Evolutionary conservation across 2,888 invertebrate genomes (phyloP).

Genomic region (Sycophila texana): DNA sequence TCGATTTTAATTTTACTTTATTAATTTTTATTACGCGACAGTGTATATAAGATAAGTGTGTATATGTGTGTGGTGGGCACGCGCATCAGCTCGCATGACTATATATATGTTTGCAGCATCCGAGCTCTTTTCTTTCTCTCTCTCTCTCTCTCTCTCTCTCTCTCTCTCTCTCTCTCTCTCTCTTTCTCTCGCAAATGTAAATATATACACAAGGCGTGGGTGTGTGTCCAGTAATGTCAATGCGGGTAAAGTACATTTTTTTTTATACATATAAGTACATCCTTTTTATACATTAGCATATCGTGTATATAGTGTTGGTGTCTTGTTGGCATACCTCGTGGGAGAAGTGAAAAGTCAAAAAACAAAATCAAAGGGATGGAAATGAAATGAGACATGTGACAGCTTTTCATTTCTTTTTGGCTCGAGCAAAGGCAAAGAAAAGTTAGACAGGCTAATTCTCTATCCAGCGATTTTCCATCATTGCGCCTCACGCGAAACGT

Average conservation of each 20-base stretch:
- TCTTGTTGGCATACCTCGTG: constrained; percentile 34
- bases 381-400: constrained; percentile 45
- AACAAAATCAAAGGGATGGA: constrained; percentile 13
- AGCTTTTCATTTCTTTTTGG: constrained; percentile 15
- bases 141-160: too few relatives aligned
- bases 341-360: constrained; percentile 5
- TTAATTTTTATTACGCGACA: too few relatives aligned
- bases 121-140: too few relatives aligned
- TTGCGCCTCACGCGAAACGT: constrained; percentile 51
- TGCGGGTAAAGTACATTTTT: neutral
- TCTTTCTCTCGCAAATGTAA: constrained; percentile 16
- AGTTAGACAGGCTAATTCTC: neutral
- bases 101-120: too few relatives aligned
- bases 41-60: too few relatives aligned
- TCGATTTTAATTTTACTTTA: too few relatives aligned
- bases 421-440: neutral
- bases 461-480: constrained; percentile 56
- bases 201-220: constrained; percentile 43
- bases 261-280: constrained; percentile 9
- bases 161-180: too few relatives aligned
- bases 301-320: constrained; percentile 48
- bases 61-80: too few relatives aligned
- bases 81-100: too few relatives aligned
- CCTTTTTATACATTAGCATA: constrained; percentile 7
- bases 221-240: constrained; percentile 12